These are phyloP conservation scores for Sinella curviseta DNA, from an alignment of 1,140 invertebrate species.

Conservation along the genomic window DNA sequence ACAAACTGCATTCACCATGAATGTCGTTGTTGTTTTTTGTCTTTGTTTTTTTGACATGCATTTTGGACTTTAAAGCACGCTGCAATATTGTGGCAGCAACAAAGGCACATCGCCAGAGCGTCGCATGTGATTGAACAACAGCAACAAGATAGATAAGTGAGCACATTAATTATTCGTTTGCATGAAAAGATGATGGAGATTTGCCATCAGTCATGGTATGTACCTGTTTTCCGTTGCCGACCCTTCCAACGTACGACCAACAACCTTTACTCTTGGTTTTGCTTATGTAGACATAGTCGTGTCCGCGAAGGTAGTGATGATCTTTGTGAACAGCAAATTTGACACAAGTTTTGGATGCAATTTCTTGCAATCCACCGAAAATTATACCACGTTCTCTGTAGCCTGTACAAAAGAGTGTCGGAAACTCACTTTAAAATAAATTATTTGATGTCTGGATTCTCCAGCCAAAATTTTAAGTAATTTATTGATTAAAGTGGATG, in stretches of 20 bases:
- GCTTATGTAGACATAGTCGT: slow-evolving; percentile 38
- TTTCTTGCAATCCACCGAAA: slow-evolving; percentile 33
- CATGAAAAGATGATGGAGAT: too few relatives aligned
- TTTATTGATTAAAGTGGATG: too few relatives aligned
- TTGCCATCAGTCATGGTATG: too few relatives aligned
- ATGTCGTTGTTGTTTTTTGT: neutral
- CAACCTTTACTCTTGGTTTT: slow-evolving; percentile 36
- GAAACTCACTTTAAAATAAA: neutral
- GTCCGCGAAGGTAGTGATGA: slow-evolving; percentile 3
- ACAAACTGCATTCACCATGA: slow-evolving; percentile 15
- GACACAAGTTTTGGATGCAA: slow-evolving; percentile 36
- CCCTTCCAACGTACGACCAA: slow-evolving; percentile 37
- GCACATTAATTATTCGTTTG: too few relatives aligned
- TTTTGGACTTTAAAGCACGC: too few relatives aligned
- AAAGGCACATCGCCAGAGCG: too few relatives aligned
- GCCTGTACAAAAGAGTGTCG: neutral
- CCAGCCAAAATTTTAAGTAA: too few relatives aligned
- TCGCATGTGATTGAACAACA: too few relatives aligned
- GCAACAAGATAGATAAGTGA: too few relatives aligned
- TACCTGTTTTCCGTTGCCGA: slow-evolving; percentile 29
- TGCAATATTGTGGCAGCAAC: too few relatives aligned
- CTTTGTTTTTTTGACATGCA: neutral
- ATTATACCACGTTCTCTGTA: slow-evolving; percentile 11
- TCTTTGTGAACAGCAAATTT: slow-evolving; percentile 33
- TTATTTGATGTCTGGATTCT: too few relatives aligned